phyloP scores from a whole-genome alignment of 1,140 invertebrate genomes.

The Trichonephila inaurata region DNA sequence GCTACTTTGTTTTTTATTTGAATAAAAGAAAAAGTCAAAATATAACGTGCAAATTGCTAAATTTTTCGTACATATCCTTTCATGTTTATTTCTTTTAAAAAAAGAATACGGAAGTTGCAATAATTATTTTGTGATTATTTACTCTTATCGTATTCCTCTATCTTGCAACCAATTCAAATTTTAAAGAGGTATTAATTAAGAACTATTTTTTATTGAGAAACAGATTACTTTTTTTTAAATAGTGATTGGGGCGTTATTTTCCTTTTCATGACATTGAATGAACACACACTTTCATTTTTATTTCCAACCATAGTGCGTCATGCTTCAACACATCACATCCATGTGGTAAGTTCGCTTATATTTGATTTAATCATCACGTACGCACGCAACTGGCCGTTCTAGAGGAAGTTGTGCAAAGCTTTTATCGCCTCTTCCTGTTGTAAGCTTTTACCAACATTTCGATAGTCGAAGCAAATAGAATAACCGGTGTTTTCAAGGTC shows the following conservation, averaged over 20 bases:
- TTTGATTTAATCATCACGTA: neutral
- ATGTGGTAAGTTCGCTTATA: neutral
- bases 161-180: neutral
- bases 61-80: too few species aligned
- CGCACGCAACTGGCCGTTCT: neutral
- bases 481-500: slow-evolving; percentile 31
- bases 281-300: neutral
- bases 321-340: neutral
- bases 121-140: too few species aligned
- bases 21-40: too few species aligned
- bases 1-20: too few species aligned
- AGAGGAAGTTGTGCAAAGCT: slow-evolving; percentile 52
- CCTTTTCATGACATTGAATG: neutral
- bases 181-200: neutral
- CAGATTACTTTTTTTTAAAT: too few species aligned
- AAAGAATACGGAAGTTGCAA: too few species aligned
- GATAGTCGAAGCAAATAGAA: neutral
- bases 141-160: neutral
- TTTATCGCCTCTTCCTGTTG: slow-evolving; percentile 58
- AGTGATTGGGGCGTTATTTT: neutral
- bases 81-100: too few species aligned
- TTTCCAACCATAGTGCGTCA: neutral
- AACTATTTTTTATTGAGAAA: neutral
- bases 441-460: slow-evolving; percentile 36
- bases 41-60: too few species aligned